Base-by-base conservation (phyloP, 1,140 invertebrate genomes). In the Lasaia peninsularis region DNA sequence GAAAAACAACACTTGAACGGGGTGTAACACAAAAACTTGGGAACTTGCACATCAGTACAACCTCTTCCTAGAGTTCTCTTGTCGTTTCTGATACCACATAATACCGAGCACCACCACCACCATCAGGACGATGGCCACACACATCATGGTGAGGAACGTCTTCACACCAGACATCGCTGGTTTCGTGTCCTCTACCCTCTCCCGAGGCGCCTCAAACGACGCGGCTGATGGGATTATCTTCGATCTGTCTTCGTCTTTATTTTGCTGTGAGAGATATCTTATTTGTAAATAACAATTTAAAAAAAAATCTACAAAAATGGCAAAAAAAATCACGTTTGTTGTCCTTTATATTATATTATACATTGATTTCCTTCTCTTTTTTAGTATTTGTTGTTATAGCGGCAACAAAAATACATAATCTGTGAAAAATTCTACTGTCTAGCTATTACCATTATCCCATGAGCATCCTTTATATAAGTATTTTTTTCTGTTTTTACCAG, bases 81-180 rank as follows among this genome's bases (percentile, higher is more conserved):
- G 94, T 60, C 95, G 93, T 80, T 98, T 97, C 76, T 97, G 95
- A 78, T 98, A 98, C 73, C 96, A 94, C 90, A 98, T 95, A 56
- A 97, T 95, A 33, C 94, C 96, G 51, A 98, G 92, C 6, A 98
- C 94, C 1, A 95, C 93, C 66, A 94, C 92, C 0, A 94, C 94
- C 50, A 96, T 94, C 0, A 98, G 73, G 0, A 92, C 93, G 8
- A 98, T 89, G 2, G 97, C 92, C 9, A 94, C 93, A 31, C 95
- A 90, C 32, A 98, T 88, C 88, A 98, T 94, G 20, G 96, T 90
- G 2, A 98, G 88, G 82, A 98, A 97, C 51, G 98, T 93, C 88
- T 98, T 98, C 28, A 96, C 91, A 18, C 96, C 97, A 14, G 95
- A 95, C 89, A 96, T 91, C 11, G 94, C 91, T 24, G 94, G 94